A percentile compares a stretch with the other conserved stretches of the same genome.
These are phyloP conservation scores for Grus americana DNA, from an alignment of 2,113 vertebrate species.

Conservation along the genomic window DNA sequence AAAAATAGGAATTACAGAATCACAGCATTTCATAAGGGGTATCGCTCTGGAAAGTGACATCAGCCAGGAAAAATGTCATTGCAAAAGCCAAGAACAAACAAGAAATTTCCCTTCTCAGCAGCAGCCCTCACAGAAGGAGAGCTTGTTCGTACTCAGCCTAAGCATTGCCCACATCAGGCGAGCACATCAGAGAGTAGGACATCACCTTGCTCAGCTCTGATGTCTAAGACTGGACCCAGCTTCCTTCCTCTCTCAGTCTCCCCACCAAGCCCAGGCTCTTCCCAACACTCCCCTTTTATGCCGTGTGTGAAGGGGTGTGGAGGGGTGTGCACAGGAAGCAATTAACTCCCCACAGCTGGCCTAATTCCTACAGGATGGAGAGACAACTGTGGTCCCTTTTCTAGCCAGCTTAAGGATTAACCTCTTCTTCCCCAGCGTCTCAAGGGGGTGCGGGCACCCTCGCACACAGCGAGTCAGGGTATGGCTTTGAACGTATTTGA, in stretches of 20 bases:
- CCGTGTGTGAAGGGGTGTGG: neutral
- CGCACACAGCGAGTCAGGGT: neutral
- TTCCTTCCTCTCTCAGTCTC: neutral
- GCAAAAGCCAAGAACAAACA: neutral
- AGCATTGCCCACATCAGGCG: neutral
- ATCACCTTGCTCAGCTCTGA: neutral
- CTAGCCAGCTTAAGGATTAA: neutral
- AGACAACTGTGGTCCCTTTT: neutral
- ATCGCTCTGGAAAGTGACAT: neutral
- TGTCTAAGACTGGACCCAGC: neutral
- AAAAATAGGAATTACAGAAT: neutral
- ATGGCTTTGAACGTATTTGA: neutral
- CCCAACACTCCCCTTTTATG: neutral
- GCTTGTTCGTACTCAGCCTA: neutral
- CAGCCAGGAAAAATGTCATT: neutral
- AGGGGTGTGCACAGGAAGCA: conserved; percentile 33
- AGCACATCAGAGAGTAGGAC: neutral
- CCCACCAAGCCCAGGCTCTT: neutral
- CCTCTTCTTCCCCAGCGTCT: neutral
- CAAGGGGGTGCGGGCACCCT: neutral
- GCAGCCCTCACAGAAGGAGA: neutral
- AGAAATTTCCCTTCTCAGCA: neutral
- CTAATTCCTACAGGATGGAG: conserved; percentile 7
- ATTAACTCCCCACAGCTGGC: conserved; percentile 48
- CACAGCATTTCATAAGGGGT: neutral